Percentiles rank a stretch among this genome's conserved stretches.
Conservation (phyloP, 2,888 invertebrate species). For the Eulithis prunata region DNA sequence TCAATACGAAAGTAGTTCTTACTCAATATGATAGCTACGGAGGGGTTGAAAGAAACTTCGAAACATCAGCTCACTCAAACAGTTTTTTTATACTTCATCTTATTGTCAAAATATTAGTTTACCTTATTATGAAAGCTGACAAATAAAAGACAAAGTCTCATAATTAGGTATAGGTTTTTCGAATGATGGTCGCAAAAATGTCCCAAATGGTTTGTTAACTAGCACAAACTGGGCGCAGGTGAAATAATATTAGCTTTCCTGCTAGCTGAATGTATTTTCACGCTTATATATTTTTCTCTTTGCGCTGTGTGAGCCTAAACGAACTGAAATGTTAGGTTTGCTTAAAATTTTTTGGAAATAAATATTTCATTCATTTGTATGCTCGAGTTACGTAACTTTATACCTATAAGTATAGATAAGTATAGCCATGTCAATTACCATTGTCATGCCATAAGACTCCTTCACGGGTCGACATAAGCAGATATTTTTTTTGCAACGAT, state of each 20-base stretch:
- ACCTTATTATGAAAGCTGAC: conserved; percentile 4
- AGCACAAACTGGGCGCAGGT: conserved; percentile 33
- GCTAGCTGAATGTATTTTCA: conserved; percentile 30
- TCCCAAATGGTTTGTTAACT: conserved; percentile 34
- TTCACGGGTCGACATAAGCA: too few relatives aligned
- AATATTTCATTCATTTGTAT: neutral
- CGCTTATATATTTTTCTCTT: conserved; percentile 28
- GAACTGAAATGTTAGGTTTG: neutral
- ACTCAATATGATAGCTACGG: too few relatives aligned
- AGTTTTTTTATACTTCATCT: too few relatives aligned
- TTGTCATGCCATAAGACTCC: too few relatives aligned
- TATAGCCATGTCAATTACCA: too few relatives aligned
- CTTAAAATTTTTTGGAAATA: neutral
- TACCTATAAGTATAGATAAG: too few relatives aligned
- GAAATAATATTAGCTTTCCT: conserved; percentile 32
- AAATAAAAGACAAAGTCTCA: conserved; percentile 14
- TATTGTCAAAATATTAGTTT: too few relatives aligned
- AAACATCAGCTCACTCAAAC: too few relatives aligned
- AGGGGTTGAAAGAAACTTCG: too few relatives aligned
- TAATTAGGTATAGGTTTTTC: conserved; percentile 7
- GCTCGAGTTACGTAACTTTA: neutral
- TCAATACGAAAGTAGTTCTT: too few relatives aligned
- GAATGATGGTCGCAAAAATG: conserved; percentile 21
- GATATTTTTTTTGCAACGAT: too few relatives aligned
- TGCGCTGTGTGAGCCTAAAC: conserved; percentile 11